Evolutionary conservation across 2,113 vertebrate genomes (phyloP), one percentile per base, ranked within the genome.

Genomic region (Apaloderma vittatum): DNA sequence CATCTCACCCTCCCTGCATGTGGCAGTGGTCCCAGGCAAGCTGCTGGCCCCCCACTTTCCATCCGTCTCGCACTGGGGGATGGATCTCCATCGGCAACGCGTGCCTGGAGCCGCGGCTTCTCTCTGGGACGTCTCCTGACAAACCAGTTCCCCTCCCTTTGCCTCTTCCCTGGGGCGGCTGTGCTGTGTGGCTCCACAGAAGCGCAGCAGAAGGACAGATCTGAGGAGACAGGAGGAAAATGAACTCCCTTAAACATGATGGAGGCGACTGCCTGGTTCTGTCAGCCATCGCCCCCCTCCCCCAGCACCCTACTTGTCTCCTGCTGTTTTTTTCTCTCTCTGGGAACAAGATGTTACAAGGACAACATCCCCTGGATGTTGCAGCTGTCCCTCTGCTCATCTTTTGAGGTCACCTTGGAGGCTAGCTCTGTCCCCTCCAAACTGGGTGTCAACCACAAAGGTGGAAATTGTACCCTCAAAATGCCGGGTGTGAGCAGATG

Each of bases 171-270:
- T 5, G 18, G 82, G 94, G 95, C 70, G 7, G 46, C 94, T 3
- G 2, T 80, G 85, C 78, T 0, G 3, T 15, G 4, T 77, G 76
- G 66, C 93, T 96, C 89, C 12, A 5, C 88, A 77, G 61, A 54
- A 79, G 72, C 5, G 0, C 49, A 91, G 88, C 13, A 7, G 85
- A 77, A 95, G 87, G 94, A 94, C 79, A 96, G 96, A 97, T 97
- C 68, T 13, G 80, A 96, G 94, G 48, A 97, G 97, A 95, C 96
- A 96, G 93, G 89, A 97, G 88, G 97, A 91, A 95, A 96, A 96
- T 0, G 12, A 95, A 92, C 94, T 95, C 75, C 90, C 90, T 95
- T 88, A 92, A 97, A 95, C 30, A 51, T 92, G 91, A 92, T 95
- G 85, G 90, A 95, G 93, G 82, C 12, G 0, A 92, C 77, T 90